These are phyloP conservation scores for Eucidaris tribuloides DNA, from an alignment of 35 echinoderm and acorn worm species.

Conservation along the genomic window DNA sequence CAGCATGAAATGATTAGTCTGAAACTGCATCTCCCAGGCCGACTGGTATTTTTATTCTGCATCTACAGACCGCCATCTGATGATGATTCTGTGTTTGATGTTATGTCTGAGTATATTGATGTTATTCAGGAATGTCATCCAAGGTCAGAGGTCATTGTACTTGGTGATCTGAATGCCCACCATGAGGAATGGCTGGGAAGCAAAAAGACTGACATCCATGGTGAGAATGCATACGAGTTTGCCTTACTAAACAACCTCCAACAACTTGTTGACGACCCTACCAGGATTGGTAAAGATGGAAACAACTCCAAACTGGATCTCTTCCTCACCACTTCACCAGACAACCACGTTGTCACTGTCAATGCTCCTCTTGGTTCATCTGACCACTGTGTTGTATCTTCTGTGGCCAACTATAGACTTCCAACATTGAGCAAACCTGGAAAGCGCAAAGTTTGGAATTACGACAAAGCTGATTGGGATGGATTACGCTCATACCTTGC, in stretches of 20 bases:
- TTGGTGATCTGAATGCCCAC: neutral
- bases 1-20: neutral
- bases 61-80: constrained; percentile 22
- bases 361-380: neutral
- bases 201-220: neutral
- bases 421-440: neutral
- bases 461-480: constrained; percentile 13
- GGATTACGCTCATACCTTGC: neutral
- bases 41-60: neutral
- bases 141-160: neutral
- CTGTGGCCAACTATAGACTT: neutral
- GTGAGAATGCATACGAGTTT: neutral
- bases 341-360: neutral
- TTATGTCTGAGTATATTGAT: neutral
- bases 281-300: neutral
- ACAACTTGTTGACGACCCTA: neutral
- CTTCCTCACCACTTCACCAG: constrained; percentile 1
- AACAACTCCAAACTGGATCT: neutral
- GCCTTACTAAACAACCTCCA: constrained; percentile 3
- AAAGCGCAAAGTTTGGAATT: too few species aligned
- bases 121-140: neutral
- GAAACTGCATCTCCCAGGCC: neutral
- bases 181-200: constrained; percentile 28
- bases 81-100: neutral
- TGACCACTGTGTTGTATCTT: neutral